Percentiles rank a stretch among this genome's conserved stretches.
Evolutionary conservation across 2,888 invertebrate genomes (phyloP).

Genomic region (Microctonus aethiopoides): DNA sequence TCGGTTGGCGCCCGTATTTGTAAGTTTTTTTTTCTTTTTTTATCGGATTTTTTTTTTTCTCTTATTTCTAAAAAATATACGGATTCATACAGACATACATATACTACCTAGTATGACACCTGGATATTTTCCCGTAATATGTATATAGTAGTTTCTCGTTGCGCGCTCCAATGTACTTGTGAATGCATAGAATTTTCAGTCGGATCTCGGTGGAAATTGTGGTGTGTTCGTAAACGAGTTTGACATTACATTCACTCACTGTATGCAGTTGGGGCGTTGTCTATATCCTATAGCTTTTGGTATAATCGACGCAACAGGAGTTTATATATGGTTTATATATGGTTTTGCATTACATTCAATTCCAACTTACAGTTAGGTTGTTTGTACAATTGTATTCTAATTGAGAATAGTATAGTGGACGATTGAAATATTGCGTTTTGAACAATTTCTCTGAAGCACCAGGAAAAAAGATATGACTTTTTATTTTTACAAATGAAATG

Average conservation of each 20-base stretch:
- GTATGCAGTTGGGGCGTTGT: not conserved
- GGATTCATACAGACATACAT: slow-evolving; percentile 9
- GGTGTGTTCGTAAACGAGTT: slow-evolving; percentile 37
- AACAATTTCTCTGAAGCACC: too few relatives aligned
- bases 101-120: slow-evolving; percentile 24
- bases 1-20: not conserved
- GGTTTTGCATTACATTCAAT: not conserved
- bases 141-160: slow-evolving; percentile 16
- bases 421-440: not conserved
- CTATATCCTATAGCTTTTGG: not conserved
- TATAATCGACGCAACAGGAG: slow-evolving; percentile 4
- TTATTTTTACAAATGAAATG: not conserved
- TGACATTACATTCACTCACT: slow-evolving; percentile 35
- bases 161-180: slow-evolving; percentile 28
- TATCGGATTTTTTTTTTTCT: not conserved
- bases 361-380: not conserved
- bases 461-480: too few relatives aligned
- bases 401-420: not conserved
- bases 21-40: not conserved
- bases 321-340: not conserved
- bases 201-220: slow-evolving; percentile 37
- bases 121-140: slow-evolving; percentile 33
- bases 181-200: slow-evolving; percentile 38
- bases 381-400: not conserved
- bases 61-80: slow-evolving; percentile 21